Evolutionary conservation across 2,113 vertebrate species (phyloP).

Genomic region (Epinephelus fuscoguttatus): DNA sequence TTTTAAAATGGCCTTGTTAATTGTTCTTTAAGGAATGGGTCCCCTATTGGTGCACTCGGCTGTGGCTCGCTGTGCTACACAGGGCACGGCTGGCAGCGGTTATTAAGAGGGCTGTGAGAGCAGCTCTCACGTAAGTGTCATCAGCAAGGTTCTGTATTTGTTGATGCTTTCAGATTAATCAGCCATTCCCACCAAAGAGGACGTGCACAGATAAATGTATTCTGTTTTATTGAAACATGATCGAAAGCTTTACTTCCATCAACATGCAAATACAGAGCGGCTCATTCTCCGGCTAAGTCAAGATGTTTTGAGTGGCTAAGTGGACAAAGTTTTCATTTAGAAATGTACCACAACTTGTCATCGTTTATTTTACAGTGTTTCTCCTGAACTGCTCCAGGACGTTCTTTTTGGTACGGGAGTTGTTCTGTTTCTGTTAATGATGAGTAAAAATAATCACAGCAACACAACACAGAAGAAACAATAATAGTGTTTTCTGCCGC

Average conservation of each 20-base stretch:
- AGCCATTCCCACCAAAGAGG: slow-evolving; percentile 29
- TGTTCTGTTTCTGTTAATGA: not conserved
- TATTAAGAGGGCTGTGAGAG: slow-evolving; percentile 53
- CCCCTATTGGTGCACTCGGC: slow-evolving; percentile 62
- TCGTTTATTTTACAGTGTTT: not conserved
- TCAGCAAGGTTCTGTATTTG: slow-evolving; percentile 58
- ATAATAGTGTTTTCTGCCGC: no score
- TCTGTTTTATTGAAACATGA: slow-evolving; percentile 29
- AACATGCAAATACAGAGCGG: slow-evolving; percentile 3
- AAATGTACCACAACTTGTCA: not conserved
- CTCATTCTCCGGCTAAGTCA: not conserved
- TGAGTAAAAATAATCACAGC: not conserved
- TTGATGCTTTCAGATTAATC: slow-evolving; percentile 56
- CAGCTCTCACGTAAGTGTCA: slow-evolving; percentile 67
- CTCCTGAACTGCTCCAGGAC: not conserved
- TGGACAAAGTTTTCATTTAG: not conserved
- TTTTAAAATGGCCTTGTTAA: slow-evolving; percentile 84
- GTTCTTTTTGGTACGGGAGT: not conserved
- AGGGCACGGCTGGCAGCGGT: slow-evolving; percentile 67
- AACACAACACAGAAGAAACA: not conserved
- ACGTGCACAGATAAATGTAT: slow-evolving; percentile 14
- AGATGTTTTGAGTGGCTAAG: not conserved
- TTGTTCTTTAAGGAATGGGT: slow-evolving; percentile 84
- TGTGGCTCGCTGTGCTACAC: slow-evolving; percentile 61
- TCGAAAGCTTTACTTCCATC: slow-evolving; percentile 17